A percentile compares a stretch with the other conserved stretches of the same genome.
Evolutionary conservation across 2,797 vertebrate species (phyloP).

Genomic region (Anguilla obscura): DNA sequence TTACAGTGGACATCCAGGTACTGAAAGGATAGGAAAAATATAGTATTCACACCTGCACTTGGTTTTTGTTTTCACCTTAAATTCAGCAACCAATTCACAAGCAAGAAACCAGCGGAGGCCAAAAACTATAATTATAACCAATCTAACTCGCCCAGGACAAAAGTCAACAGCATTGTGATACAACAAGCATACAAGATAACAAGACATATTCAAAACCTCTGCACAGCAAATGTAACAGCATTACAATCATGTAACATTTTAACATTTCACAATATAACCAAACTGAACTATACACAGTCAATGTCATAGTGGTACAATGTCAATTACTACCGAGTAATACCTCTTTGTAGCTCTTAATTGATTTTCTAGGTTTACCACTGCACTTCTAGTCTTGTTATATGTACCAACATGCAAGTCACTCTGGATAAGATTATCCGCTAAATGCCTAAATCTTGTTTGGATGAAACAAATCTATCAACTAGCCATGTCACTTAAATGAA

Average conservation of each 20-base stretch:
- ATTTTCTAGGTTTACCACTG: background rate
- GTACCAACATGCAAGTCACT: background rate
- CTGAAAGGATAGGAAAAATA: constrained; percentile 42
- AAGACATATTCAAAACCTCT: background rate
- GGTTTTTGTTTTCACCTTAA: background rate
- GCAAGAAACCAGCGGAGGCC: background rate
- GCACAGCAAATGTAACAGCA: background rate
- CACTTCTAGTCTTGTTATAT: background rate
- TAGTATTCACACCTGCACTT: background rate
- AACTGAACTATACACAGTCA: background rate
- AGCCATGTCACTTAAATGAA: background rate
- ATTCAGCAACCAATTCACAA: background rate
- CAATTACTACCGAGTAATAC: background rate
- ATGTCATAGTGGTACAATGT: background rate
- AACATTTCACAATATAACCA: background rate
- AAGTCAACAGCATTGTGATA: background rate
- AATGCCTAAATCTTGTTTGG: background rate
- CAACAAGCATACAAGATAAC: background rate
- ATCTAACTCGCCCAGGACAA: background rate
- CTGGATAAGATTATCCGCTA: background rate
- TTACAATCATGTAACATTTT: background rate
- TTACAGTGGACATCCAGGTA: constrained; percentile 68
- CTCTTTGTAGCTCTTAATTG: background rate
- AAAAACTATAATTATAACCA: background rate
- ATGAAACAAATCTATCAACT: background rate